These are phyloP conservation scores for Corvus cornix DNA, from an alignment of 2,113 vertebrate genomes.

Conservation along the genomic window DNA sequence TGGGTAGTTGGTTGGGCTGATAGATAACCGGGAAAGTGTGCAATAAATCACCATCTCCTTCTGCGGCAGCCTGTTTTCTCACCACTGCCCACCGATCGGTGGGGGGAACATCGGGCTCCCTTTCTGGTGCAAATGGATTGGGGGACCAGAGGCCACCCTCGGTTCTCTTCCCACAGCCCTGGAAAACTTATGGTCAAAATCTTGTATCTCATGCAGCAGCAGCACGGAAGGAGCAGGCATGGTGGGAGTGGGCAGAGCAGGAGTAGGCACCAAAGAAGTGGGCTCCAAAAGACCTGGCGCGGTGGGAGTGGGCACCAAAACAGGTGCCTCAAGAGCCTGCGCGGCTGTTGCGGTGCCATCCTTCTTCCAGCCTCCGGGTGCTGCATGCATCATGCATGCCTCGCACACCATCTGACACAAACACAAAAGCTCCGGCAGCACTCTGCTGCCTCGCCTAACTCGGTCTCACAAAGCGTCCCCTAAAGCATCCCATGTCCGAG, in stretches of 20 bases:
- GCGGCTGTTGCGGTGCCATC: background rate
- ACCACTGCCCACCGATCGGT: background rate
- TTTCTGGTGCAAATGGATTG: background rate
- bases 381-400: accelerated
- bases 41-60: background rate
- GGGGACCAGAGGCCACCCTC: no score
- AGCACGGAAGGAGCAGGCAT: no score
- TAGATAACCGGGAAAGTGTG: background rate
- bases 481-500: accelerated
- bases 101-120: background rate
- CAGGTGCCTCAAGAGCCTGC: no score
- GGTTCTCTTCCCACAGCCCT: no score
- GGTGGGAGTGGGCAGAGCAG: no score
- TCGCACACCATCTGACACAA: accelerated
- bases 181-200: no score
- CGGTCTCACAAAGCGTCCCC: accelerated
- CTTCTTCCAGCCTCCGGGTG: background rate
- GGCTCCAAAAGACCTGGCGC: no score
- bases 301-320: no score
- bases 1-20: background rate
- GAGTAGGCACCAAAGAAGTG: no score
- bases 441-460: accelerated
- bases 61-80: background rate
- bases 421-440: background rate
- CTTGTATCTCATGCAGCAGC: no score